A percentile compares a stretch with the other conserved stretches of the same genome.
These are phyloP conservation scores for Eupithecia exiguata DNA, from an alignment of 2,888 invertebrate genomes.

Conservation along the genomic window DNA sequence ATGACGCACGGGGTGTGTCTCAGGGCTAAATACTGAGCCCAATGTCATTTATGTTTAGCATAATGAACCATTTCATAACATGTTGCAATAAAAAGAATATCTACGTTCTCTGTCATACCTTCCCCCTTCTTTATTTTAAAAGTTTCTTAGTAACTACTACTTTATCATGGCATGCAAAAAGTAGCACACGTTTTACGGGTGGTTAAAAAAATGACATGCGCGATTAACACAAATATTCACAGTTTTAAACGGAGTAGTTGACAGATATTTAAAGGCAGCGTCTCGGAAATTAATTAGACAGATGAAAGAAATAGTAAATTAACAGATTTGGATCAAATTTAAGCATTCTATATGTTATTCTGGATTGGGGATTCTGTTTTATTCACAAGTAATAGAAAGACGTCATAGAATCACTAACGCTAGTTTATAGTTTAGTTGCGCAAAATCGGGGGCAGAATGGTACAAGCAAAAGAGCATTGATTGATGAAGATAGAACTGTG, in stretches of 20 bases:
- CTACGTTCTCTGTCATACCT: background rate
- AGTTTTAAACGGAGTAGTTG: conserved; percentile 20
- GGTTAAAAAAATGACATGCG: conserved; percentile 42
- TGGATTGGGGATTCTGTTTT: background rate
- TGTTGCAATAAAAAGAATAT: background rate
- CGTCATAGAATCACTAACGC: background rate
- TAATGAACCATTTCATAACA: background rate
- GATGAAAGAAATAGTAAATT: conserved; percentile 21
- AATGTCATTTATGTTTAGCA: background rate
- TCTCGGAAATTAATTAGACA: conserved; percentile 7
- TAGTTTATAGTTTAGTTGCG: conserved; percentile 3
- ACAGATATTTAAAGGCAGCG: conserved; percentile 17
- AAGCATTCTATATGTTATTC: background rate
- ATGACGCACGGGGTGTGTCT: background rate
- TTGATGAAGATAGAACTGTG: background rate
- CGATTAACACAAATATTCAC: conserved; percentile 40
- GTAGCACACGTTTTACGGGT: conserved; percentile 34
- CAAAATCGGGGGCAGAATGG: conserved; percentile 28
- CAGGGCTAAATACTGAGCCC: background rate
- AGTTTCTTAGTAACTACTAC: conserved; percentile 16
- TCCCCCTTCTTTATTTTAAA: background rate
- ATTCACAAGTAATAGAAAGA: background rate
- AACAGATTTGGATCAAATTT: conserved; percentile 8
- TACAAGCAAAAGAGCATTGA: conserved; percentile 20
- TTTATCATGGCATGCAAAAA: conserved; percentile 20